These are phyloP conservation scores for Acanthacorydalis orientalis DNA, from an alignment of 2,888 invertebrate species.

Conservation along the genomic window DNA sequence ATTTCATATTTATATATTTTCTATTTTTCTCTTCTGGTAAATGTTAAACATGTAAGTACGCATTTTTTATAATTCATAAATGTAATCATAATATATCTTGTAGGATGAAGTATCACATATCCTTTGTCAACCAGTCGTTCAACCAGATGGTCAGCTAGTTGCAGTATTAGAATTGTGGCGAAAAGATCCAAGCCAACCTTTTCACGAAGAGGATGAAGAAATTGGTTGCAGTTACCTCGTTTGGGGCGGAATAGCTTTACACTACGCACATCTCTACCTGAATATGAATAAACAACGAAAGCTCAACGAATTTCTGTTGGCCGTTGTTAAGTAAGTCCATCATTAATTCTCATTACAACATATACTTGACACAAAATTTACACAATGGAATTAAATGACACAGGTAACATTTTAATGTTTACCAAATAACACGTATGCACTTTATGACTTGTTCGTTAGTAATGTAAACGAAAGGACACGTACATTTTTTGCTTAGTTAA, in stretches of 20 bases:
- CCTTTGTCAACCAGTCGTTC: constrained; percentile 43
- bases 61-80: too few species aligned
- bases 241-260: constrained; percentile 53
- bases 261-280: constrained; percentile 50
- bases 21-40: too few species aligned
- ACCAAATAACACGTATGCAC: too few species aligned
- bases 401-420: not conserved
- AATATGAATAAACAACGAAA: constrained; percentile 53
- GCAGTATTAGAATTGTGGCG: constrained; percentile 55
- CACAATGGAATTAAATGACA: not conserved
- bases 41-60: too few species aligned
- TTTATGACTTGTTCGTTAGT: too few species aligned
- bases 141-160: constrained; percentile 41
- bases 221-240: constrained; percentile 44
- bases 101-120: constrained; percentile 29
- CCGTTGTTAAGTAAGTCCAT: constrained; percentile 57
- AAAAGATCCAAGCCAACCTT: constrained; percentile 23
- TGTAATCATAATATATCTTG: constrained; percentile 1
- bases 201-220: constrained; percentile 52
- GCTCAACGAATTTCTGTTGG: constrained; percentile 58
- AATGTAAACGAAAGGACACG: too few species aligned
- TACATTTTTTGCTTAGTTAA: too few species aligned
- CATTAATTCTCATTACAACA: not conserved
- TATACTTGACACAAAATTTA: not conserved
- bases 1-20: too few species aligned